Percentiles rank a stretch among this genome's conserved stretches.
These are phyloP conservation scores for Thymelicus sylvestris DNA, from an alignment of 2,888 invertebrate genomes.

Conservation along the genomic window DNA sequence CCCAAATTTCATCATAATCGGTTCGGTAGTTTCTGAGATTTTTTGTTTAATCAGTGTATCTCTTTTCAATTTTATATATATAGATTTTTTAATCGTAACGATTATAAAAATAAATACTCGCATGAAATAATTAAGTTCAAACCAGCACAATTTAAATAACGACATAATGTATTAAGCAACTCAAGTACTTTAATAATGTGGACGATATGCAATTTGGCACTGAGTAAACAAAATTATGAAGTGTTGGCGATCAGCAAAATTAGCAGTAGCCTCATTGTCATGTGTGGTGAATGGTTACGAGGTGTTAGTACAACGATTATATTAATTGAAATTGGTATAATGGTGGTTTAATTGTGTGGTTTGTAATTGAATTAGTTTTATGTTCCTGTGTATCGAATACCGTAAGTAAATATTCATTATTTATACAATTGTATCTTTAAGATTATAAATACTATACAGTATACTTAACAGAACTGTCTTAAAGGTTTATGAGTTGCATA, in stretches of 20 bases:
- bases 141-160: too few relatives aligned
- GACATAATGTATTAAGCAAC: background rate
- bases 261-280: slow-evolving; percentile 38
- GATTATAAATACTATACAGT: too few relatives aligned
- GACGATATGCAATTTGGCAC: slow-evolving; percentile 38
- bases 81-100: too few relatives aligned
- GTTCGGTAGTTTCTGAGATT: too few relatives aligned
- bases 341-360: slow-evolving; percentile 34
- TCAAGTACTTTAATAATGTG: background rate
- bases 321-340: slow-evolving; percentile 23
- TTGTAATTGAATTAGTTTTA: slow-evolving; percentile 36
- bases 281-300: slow-evolving; percentile 15
- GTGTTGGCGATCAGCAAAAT: slow-evolving; percentile 37
- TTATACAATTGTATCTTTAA: too few relatives aligned
- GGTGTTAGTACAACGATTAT: slow-evolving; percentile 8
- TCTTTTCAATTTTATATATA: too few relatives aligned
- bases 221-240: slow-evolving; percentile 35
- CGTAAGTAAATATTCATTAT: slow-evolving; percentile 1
- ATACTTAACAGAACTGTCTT: too few relatives aligned
- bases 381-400: slow-evolving; percentile 5
- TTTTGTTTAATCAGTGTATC: too few relatives aligned
- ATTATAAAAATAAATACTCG: too few relatives aligned
- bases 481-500: too few relatives aligned
- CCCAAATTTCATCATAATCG: too few relatives aligned
- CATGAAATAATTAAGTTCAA: too few relatives aligned